Percentiles rank a stretch among this genome's conserved stretches.
Evolutionary conservation across 2,113 vertebrate genomes (phyloP).

Genomic region (Coptodon rendalli): DNA sequence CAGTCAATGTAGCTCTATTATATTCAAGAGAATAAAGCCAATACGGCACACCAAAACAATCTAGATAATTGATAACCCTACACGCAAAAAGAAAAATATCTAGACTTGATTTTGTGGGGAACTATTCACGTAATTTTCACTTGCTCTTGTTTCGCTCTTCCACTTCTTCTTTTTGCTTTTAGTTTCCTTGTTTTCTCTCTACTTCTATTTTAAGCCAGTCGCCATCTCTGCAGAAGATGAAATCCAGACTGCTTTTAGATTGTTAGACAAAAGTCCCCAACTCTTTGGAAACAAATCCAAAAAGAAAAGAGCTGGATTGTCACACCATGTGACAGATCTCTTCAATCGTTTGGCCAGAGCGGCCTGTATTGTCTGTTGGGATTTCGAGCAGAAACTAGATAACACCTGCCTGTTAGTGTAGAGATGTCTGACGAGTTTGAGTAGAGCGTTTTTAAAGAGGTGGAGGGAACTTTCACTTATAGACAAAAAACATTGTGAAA

Average conservation of each 20-base stretch:
- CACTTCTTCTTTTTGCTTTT: not conserved
- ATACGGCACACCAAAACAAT: not conserved
- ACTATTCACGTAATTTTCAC: not conserved
- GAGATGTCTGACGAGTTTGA: not conserved
- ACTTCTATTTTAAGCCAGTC: not conserved
- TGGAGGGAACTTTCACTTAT: not conserved
- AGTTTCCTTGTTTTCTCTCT: not conserved
- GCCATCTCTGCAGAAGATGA: conserved; percentile 17
- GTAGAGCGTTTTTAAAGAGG: not conserved
- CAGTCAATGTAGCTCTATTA: accelerated
- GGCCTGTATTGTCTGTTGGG: conserved; percentile 10
- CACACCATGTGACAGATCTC: not conserved
- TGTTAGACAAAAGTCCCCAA: not conserved
- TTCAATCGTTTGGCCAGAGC: conserved; percentile 17
- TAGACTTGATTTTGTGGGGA: accelerated
- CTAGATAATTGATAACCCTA: accelerated
- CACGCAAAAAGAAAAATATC: not conserved
- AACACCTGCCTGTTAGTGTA: not conserved
- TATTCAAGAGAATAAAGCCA: not conserved
- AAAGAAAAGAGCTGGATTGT: not conserved
- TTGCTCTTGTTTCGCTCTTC: not conserved
- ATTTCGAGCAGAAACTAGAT: not conserved
- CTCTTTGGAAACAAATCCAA: not conserved
- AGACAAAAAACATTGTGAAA: not conserved
- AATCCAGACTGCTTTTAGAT: conserved; percentile 32